Evolutionary conservation across 2,113 vertebrate species (phyloP), one percentile per base, ranked within the genome.

Genomic region (Ptyas mucosa): DNA sequence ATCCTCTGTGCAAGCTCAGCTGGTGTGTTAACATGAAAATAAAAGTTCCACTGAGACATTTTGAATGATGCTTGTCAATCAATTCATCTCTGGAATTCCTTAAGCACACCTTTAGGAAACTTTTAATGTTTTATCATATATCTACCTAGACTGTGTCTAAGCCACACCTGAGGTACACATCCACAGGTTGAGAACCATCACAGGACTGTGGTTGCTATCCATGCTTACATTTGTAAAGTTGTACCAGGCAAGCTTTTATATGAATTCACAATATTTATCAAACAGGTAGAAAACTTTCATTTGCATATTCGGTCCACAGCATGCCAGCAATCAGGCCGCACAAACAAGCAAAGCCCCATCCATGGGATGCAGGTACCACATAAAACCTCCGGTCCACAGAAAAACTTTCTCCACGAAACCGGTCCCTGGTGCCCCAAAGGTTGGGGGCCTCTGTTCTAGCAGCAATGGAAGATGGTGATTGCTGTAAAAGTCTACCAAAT

Each of bases 381-480:
- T 0, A 8, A 58, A 57, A 58, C 23, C 23, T 58, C 8, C 1
- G 23, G 7, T 24, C 57, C 0, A 0, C 2, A 8, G 57, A 24
- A 58, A 58, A 58, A 24, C 23, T 58, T 58, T 58, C 57, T 24
- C 57, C 57, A 24, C 2, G 8, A 24, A 58, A 58, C 8, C 23
- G 1, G 57, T 61, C 57, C 24, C 57, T 26, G 57, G 9, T 61
- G 8, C 8, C 23, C 57, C 23, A 26, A 58, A 58, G 9, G 23
- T 61, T 26, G 23, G 24, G 57, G 9, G 0, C 23, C 57, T 61
- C 24, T 61, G 57, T 61, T 61, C 2, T 39, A 46, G 21, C 43
- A 86, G 86, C 86, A 87, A 29, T 52, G 24, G 29, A 89, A 6
- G 8, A 18, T 26, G 7, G 21, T 58, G 88, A 58, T 15, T 34